Evolutionary conservation across 2,888 invertebrate species (phyloP), one percentile per base, ranked within the genome.

Genomic region (Ctena decussata): DNA sequence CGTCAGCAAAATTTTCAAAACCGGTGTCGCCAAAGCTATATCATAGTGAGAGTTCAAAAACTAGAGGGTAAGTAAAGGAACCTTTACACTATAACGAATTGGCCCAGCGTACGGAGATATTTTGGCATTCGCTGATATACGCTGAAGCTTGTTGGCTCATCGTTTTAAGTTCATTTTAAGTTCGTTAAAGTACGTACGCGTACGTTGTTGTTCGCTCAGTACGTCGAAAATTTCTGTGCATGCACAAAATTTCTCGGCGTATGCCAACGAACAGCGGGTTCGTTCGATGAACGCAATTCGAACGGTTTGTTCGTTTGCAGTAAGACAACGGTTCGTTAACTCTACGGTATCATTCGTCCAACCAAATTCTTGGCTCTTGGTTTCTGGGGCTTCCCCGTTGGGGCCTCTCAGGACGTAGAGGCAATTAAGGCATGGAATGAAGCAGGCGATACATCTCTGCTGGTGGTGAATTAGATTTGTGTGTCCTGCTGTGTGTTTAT

Each of bases 401-500:
- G 37, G 21, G 65, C 32, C 30, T 8, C 37, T 15, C 5, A 65
- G 37, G 32, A 12, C 15, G 65, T 24, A 15, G 65, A 65, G 37
- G 37, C 65, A 65, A 35, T 2, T 32, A n/a, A 65, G 37, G 37
- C 65, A 65, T 65, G 65, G 30, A 30, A 65, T 65, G 37, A 37
- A 18, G 65, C 65, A 35, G 65, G 65, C 32, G 65, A 65, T 35
- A 65, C 65, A 65, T 65, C 65, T 65, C 65, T 65, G 65, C 65
- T 27, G 32, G 65, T 65, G 65, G 21, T 35, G 65, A 21, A 6
- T 65, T 11, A 49, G 5, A 8, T 49, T 49, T 3, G 12, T 3
- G n/a, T 18, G 49, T 41, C 41, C 49, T 11, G 49, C 11, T 11
- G 49, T 21, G 49, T 49, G 49, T 49, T 41, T 41, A 15, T 11